These are phyloP conservation scores for Serrognathus titanus DNA, from an alignment of 2,888 invertebrate genomes.

Conservation along the genomic window DNA sequence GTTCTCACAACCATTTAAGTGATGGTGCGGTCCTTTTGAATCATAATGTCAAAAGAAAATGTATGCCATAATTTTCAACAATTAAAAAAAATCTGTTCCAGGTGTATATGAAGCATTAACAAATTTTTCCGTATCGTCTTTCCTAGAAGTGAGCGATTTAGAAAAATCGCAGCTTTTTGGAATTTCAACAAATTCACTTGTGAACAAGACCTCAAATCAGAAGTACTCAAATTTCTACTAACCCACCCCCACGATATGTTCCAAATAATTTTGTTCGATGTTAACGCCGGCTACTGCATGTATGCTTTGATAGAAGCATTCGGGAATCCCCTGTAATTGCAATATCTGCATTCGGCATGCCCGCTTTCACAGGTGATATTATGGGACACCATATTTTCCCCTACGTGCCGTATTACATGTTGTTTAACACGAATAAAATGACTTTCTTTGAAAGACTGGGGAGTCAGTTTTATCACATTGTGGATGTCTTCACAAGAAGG, in stretches of 20 bases:
- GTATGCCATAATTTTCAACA: not conserved
- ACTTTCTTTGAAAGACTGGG: conserved; percentile 28
- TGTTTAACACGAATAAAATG: conserved; percentile 27
- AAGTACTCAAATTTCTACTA: conserved; percentile 18
- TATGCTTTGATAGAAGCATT: conserved; percentile 27
- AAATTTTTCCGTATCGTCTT: too few species aligned
- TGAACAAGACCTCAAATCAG: conserved; percentile 18
- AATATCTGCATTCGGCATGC: conserved; percentile 23
- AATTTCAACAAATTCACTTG: conserved; percentile 18
- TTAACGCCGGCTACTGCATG: conserved; percentile 21
- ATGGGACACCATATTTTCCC: conserved; percentile 26
- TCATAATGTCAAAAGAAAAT: too few species aligned
- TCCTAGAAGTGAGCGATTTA: not conserved
- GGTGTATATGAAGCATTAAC: conserved; percentile 18
- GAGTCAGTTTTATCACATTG: conserved; percentile 21
- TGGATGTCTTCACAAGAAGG: conserved; percentile 15
- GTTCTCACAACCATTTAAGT: too few species aligned
- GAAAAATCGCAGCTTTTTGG: conserved; percentile 6
- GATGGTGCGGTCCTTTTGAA: too few species aligned
- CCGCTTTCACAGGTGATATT: conserved; percentile 13
- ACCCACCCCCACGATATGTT: conserved; percentile 26
- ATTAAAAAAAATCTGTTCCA: conserved; percentile 10
- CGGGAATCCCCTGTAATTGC: conserved; percentile 27
- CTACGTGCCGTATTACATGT: conserved; percentile 30
- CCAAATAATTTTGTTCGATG: conserved; percentile 29